Percentiles rank a stretch among this genome's conserved stretches.
Conservation (phyloP, 2,888 invertebrate genomes). For the Diploptera punctata region DNA sequence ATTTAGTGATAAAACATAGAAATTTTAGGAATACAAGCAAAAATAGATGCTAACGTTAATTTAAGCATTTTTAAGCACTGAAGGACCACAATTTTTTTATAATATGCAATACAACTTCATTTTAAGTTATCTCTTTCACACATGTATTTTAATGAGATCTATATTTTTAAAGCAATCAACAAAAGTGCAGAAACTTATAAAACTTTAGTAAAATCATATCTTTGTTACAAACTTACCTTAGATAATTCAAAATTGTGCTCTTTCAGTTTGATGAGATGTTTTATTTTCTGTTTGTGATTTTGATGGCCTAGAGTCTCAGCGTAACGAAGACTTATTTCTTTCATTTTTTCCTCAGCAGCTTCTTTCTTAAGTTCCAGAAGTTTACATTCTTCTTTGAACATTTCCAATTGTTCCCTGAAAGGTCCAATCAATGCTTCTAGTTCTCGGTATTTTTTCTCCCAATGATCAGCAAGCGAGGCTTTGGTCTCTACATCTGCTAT, state of each 20-base stretch:
- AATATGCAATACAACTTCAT: no score
- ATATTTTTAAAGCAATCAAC: no score
- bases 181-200: no score
- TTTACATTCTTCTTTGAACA: constrained; percentile 57
- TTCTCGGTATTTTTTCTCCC: constrained; percentile 48
- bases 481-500: neutral
- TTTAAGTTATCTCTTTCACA: no score
- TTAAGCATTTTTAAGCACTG: no score
- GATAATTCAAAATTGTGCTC: constrained; percentile 55
- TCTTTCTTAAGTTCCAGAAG: constrained; percentile 53
- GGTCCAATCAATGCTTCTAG: constrained; percentile 52
- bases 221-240: constrained; percentile 56
- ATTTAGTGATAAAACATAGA: no score
- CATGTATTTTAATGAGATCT: no score
- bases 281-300: constrained; percentile 69
- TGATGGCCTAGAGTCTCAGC: constrained; percentile 68
- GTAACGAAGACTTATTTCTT: constrained; percentile 62
- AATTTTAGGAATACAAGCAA: no score
- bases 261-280: constrained; percentile 60
- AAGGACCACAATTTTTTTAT: no score
- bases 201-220: no score
- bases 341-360: constrained; percentile 57
- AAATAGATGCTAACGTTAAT: no score
- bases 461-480: constrained; percentile 17
- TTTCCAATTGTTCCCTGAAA: constrained; percentile 57